A percentile compares a stretch with the other conserved stretches of the same genome.
phyloP scores from a whole-genome alignment of 2,113 vertebrate genomes.

The Chamaea fasciata region DNA sequence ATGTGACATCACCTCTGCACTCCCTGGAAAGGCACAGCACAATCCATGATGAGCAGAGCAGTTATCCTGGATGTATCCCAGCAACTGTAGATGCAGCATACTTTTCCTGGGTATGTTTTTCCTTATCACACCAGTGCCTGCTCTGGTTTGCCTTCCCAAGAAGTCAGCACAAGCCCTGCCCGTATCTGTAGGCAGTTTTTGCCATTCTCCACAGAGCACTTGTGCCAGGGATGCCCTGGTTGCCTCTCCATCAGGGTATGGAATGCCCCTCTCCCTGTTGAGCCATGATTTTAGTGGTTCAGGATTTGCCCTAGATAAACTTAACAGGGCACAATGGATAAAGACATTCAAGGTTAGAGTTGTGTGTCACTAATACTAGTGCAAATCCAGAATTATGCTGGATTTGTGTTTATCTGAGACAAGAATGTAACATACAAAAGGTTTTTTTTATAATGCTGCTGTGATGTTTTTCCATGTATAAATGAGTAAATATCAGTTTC shows the following conservation, averaged over 20 bases:
- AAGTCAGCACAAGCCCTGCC: background rate
- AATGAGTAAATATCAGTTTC: background rate
- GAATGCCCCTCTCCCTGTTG: background rate
- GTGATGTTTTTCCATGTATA: background rate
- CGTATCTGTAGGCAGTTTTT: background rate
- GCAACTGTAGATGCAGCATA: background rate
- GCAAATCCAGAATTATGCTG: conserved; percentile 44
- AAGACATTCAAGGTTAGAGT: background rate
- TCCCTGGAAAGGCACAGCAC: background rate
- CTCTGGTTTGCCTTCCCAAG: background rate
- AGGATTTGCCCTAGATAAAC: background rate
- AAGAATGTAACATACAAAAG: background rate
- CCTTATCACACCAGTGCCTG: background rate
- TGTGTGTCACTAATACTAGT: background rate
- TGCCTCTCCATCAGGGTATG: background rate
- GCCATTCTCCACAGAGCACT: background rate
- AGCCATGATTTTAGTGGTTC: background rate
- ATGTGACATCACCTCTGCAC: background rate
- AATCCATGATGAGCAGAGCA: background rate
- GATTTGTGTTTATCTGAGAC: conserved; percentile 14
- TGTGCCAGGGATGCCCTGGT: background rate
- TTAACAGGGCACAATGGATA: background rate
- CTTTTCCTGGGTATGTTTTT: background rate
- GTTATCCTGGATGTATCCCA: background rate
- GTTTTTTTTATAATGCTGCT: background rate